Evolutionary conservation across 2,113 vertebrate genomes (phyloP), one percentile per base, ranked within the genome.

Genomic region (Mola mola): DNA sequence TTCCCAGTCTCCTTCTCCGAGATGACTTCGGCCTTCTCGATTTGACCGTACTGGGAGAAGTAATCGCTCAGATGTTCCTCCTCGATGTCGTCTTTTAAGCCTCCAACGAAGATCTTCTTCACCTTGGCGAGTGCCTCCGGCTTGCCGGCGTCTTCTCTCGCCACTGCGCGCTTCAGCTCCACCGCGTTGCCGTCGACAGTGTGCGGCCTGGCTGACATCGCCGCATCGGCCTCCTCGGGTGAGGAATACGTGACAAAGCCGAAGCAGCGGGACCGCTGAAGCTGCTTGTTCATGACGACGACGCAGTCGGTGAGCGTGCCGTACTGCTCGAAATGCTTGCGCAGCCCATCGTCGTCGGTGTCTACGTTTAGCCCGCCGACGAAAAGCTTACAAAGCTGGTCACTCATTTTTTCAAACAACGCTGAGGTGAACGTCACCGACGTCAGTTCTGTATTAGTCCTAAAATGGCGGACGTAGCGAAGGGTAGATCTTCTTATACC

Each of bases 31-130:
- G 95, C 93, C 89, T 97, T 98, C 76, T 98, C 96, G 66, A 98
- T 94, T 0, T 93, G 78, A 20, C 96, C 96, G 42, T 95, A 98
- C 86, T 95, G 94, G 6, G 92, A 93, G 87, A 98, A 98, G 40
- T 96, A 95, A 12, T 95, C 92, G 36, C 85, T 90, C 48, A 98
- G 90, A 69, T 97, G 93, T 6, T 93, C 90, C 66, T 96, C 96
- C 13, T 93, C 94, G 33, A 98, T 94, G 79, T 98, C 95, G 65
- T 96, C 96, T 50, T 98, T 98, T 4, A 98, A 86, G 8, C 96
- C 96, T 0, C 96, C 96, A 11, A 98, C 93, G 44, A 98, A 98
- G 31, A 98, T 96, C 76, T 98, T 98, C 93, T 98, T 98, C 50
- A 98, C 96, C 71, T 98, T 98, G 0, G 96, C 96, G 62, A 97